Conservation (phyloP, 2,888 invertebrate species). For the Cataglyphis livida region DNA sequence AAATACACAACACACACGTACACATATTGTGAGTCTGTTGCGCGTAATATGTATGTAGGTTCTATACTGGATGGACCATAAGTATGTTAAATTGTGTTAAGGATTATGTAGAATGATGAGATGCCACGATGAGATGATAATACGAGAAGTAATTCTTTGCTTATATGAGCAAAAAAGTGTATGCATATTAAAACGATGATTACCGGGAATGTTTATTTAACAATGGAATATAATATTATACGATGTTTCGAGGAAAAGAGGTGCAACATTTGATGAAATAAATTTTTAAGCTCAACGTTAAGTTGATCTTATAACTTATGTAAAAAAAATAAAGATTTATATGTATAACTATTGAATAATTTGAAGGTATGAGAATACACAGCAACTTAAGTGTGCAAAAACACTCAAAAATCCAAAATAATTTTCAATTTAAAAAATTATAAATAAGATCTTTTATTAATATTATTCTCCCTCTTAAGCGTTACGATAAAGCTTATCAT, state of each 20-base stretch:
- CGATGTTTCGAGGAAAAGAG: conserved; percentile 12
- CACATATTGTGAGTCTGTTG: not conserved
- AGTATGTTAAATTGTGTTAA: conserved; percentile 29
- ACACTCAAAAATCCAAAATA: conserved; percentile 22
- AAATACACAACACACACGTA: conserved; percentile 45
- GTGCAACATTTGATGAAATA: conserved; percentile 1
- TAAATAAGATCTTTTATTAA: not conserved
- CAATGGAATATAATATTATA: conserved; percentile 4
- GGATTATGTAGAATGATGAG: conserved; percentile 20
- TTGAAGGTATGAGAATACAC: not conserved
- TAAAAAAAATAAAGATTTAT: conserved; percentile 28
- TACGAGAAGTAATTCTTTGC: not conserved
- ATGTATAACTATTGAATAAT: conserved; percentile 35
- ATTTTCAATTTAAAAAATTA: conserved; percentile 15
- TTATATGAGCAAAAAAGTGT: conserved; percentile 26
- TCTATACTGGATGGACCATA: conserved; percentile 27
- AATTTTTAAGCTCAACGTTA: conserved; percentile 24
- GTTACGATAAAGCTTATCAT: not conserved
- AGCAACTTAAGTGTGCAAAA: conserved; percentile 12
- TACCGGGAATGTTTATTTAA: conserved; percentile 42
- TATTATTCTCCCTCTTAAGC: not conserved
- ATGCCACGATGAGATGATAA: conserved; percentile 48
- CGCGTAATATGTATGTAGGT: conserved; percentile 33
- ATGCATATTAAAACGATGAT: conserved; percentile 13
- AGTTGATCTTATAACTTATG: conserved; percentile 27